Base-by-base conservation (phyloP, 2,113 vertebrate species). In the Neoarius graeffei region DNA sequence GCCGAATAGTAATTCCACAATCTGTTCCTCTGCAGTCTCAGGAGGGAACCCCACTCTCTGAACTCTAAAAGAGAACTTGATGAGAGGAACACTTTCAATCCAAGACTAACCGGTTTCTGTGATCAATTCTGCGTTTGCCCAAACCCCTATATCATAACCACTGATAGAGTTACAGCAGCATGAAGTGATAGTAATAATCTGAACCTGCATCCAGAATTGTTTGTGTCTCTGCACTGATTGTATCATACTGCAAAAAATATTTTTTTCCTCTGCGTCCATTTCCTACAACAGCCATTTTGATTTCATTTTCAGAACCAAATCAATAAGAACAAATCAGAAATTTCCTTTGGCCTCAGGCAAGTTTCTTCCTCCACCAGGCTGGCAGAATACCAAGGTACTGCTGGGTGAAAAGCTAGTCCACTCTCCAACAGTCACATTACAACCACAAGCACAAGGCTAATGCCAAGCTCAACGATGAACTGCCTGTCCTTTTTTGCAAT, bases 1-100 rank as follows among this genome's bases (percentile, higher is more conserved):
- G 89, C 86, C 87, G 69, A 85, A 89, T 86, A 89, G 90, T 91
- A 91, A 92, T 90, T 92, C 90, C 89, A 91, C 91, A 92, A 92
- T 92, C 91, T 92, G 91, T 92, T 92, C 89, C 62, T 85, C 60
- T 84, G 56, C n/a, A 54, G 88, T 89, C 90, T 91, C 90, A 77
- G 84, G 90, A 89, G 91, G 84, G 88, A 90, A 87, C 80, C 87
- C 90, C 87, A 81, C 85, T 64, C 84, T 77, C 56, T 84, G 48
- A 84, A 86, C 89, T 83, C 81, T 83, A 74, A 90, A 85, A 89
- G 76, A 73, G 50, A 92, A 69, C 84, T 56, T 42, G 59, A 85
- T 27, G 64, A 83, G 15, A 80, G 25, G 54, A 79, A 85, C 35
- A 73, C 85, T 76, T 88, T 62, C 81, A 79, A 85, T 71, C 80